Evolutionary conservation across 2,888 invertebrate species (phyloP).

Genomic region (Agrochola litura): DNA sequence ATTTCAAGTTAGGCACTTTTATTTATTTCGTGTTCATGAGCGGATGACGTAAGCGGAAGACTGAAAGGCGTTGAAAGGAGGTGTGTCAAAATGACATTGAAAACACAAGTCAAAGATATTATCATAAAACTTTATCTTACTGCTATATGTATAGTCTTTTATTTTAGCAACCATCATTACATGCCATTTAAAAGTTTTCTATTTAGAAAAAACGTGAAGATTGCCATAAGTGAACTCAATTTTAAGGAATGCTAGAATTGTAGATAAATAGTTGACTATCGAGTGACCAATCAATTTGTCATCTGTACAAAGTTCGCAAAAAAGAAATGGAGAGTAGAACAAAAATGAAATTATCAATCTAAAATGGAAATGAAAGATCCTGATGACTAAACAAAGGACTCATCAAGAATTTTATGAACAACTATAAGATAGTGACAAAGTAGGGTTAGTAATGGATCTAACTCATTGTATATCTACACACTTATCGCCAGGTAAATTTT

Average conservation of each 20-base stretch:
- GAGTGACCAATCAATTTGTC: background rate
- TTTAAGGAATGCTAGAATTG: slow-evolving; percentile 2
- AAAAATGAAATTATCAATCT: background rate
- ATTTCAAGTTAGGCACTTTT: background rate
- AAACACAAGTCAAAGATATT: slow-evolving; percentile 21
- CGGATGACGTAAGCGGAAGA: slow-evolving; percentile 48
- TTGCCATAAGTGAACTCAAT: background rate
- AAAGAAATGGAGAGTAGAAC: background rate
- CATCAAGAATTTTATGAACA: background rate
- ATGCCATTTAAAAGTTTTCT: background rate
- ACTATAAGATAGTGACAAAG: background rate
- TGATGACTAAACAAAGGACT: background rate
- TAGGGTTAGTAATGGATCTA: background rate
- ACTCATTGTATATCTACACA: background rate
- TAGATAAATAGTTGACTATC: background rate
- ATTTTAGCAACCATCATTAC: slow-evolving; percentile 2
- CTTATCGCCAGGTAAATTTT: background rate
- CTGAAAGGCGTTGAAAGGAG: slow-evolving; percentile 37
- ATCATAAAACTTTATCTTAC: slow-evolving; percentile 17
- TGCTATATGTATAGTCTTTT: background rate
- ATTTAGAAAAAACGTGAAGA: slow-evolving; percentile 2
- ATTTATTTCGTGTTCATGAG: slow-evolving; percentile 2
- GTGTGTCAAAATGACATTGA: slow-evolving; percentile 57
- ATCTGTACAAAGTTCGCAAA: background rate
- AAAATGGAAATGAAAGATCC: background rate